A percentile compares a stretch with the other conserved stretches of the same genome.
These are phyloP conservation scores for Coracopsis vasa DNA, from an alignment of 2,113 vertebrate species.

Conservation along the genomic window DNA sequence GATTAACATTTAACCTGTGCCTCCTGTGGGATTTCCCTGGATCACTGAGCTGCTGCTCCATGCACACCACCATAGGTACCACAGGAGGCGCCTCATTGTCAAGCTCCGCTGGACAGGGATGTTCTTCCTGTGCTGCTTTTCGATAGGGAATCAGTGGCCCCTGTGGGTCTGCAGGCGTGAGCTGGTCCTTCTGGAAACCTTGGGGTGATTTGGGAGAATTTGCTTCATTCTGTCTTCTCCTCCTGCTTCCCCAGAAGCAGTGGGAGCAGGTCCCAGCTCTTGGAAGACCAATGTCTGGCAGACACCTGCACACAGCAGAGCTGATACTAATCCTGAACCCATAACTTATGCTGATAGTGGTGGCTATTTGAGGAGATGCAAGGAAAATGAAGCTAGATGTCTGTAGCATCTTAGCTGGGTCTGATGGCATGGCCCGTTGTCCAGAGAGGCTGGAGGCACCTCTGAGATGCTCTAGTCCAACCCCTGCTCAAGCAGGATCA, in stretches of 20 bases:
- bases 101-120: not conserved
- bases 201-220: no score
- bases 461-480: not conserved
- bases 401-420: not conserved
- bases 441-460: not conserved
- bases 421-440: not conserved
- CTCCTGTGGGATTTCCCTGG: not conserved
- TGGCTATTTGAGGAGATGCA: not conserved
- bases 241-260: not conserved
- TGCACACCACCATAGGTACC: no score
- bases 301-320: not conserved
- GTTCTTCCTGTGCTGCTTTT: not conserved
- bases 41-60: not conserved
- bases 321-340: not conserved
- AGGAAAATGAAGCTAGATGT: not conserved
- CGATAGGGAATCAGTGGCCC: not conserved
- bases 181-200: not conserved
- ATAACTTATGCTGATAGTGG: not conserved
- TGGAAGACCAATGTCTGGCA: not conserved
- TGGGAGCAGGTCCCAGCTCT: not conserved
- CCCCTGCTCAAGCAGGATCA: not conserved
- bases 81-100: not conserved
- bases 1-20: not conserved
- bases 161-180: rapidly evolving
- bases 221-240: not conserved